Evolutionary conservation across 2,797 vertebrate genomes (phyloP), one percentile per base, ranked within the genome.

Genomic region (Cetoscarus ocellatus): DNA sequence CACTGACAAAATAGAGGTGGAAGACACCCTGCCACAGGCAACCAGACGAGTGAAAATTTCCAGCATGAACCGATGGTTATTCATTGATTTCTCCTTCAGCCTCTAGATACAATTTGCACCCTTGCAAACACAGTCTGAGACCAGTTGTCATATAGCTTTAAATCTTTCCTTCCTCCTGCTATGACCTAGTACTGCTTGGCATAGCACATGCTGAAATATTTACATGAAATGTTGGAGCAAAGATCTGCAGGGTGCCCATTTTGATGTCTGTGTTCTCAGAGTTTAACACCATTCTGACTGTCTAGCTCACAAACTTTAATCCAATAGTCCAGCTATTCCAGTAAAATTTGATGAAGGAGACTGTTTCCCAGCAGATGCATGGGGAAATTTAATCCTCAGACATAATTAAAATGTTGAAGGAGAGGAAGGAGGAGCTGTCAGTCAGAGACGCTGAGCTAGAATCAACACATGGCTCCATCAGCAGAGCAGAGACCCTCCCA

Each of bases 181-280:
- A 3, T 75, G 70, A 76, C 73, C 70, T 70, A 72, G 72, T 82
- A 75, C 82, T 18, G 1, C 70, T 79, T 27, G 44, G 40, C 35
- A 49, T 35, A 58, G 47, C 45, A 42, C 57, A 54, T 65, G 70
- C 58, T 83, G 73, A 79, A 75, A 80, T 72, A 77, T 82, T 79
- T 62, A 77, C 56, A 66, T 35, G 44, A 68, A 62, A 56, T 36
- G 60, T 18, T 42, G 42, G 13, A 66, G 75, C 56, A 38, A 43
- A 75, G 57, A 70, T 49, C 51, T 43, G 48, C 45, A 44, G 73
- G 53, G 40, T 14, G 59, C 39, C 64, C 56, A 54, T 72, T 75
- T 50, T 64, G 61, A 80, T 70, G 78, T 71, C 63, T 73, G 3
- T 9, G 55, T 67, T 79, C 61, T 67, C 51, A 48, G 53, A 39